Base-by-base conservation (phyloP, 2,888 invertebrate genomes). In the Tetheella fluctuosa region DNA sequence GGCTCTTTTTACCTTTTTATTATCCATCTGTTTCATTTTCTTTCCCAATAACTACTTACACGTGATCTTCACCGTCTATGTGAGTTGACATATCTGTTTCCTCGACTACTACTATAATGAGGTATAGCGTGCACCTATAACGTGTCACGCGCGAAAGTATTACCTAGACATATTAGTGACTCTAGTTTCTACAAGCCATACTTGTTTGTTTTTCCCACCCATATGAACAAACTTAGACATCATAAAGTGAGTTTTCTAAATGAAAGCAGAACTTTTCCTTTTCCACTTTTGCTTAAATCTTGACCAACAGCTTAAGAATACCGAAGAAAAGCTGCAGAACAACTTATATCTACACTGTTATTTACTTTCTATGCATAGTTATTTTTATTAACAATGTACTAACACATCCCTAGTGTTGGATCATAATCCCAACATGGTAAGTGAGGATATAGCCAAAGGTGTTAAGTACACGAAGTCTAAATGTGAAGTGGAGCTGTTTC, bases 231-330 rank as follows among this genome's bases (percentile, higher is more conserved):
- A 48, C 17, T n/a, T 48, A 48, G 48, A 17, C 48, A 48, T 48
- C 48, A 48, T 48, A 48, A 48, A 48, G 48, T 48, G 48, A 48
- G 48, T 48, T 48, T 48, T 48, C 48, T 48, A 48, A 48, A 48
- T 20, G 48, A 20, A 48, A 48, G 20, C 20, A n/a, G n/a, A 48
- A 48, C 48, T 48, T 48, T 48, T 48, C 48, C n/a, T 15, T 48
- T 10, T 48, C 20, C 48, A 10, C 20, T 20, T 48, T 7, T 39
- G 13, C 13, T 13, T 37, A 37, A 37, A 15, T 39, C 39, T 39
- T 39, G 39, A 6, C 39, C n/a, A 48, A 20, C 17, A 48, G 20
- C 39, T 42, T 17, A 17, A 17, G 39, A n/a, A 3, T 17, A 48
- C 42, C 20, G 1, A 48, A 48, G 17, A 39, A 39, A 39, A 12